Evolutionary conservation across 2,888 invertebrate genomes (phyloP).

Genomic region (Zele albiditarsus): DNA sequence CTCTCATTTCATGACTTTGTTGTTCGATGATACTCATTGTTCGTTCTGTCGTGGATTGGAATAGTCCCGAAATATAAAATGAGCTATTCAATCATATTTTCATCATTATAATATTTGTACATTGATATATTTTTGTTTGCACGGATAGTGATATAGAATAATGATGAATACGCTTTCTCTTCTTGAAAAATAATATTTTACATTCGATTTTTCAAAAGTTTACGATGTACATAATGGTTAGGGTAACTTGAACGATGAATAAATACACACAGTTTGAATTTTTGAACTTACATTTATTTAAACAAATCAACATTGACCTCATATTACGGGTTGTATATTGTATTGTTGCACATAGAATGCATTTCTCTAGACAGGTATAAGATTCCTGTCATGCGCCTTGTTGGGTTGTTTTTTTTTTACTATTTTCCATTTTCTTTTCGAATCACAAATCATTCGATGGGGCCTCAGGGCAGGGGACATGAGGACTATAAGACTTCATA

Average conservation of each 20-base stretch:
- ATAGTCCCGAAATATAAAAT: too few relatives aligned
- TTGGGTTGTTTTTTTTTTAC: not conserved
- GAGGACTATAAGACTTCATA: conserved; percentile 8
- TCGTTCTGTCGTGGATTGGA: too few relatives aligned
- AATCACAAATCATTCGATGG: conserved; percentile 54
- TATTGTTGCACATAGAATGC: conserved; percentile 67
- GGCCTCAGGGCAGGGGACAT: conserved; percentile 31
- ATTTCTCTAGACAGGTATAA: conserved; percentile 32
- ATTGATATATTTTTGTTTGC: too few relatives aligned
- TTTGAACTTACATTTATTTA: conserved; percentile 73
- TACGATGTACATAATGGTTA: too few relatives aligned
- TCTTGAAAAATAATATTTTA: too few relatives aligned
- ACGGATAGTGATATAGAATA: too few relatives aligned
- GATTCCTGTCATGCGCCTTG: not conserved
- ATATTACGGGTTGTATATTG: conserved; percentile 72
- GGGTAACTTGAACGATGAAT: not conserved
- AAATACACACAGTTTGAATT: conserved; percentile 57
- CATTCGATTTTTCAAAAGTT: too few relatives aligned
- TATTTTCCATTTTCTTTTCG: conserved; percentile 20
- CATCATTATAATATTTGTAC: too few relatives aligned
- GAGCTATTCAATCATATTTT: too few relatives aligned
- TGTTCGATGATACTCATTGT: too few relatives aligned
- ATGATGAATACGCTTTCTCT: too few relatives aligned
- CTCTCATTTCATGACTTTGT: too few relatives aligned
- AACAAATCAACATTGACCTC: conserved; percentile 74